Evolutionary conservation across 2,888 invertebrate genomes (phyloP), one percentile per base, ranked within the genome.

Genomic region (Pegoplata infirma): DNA sequence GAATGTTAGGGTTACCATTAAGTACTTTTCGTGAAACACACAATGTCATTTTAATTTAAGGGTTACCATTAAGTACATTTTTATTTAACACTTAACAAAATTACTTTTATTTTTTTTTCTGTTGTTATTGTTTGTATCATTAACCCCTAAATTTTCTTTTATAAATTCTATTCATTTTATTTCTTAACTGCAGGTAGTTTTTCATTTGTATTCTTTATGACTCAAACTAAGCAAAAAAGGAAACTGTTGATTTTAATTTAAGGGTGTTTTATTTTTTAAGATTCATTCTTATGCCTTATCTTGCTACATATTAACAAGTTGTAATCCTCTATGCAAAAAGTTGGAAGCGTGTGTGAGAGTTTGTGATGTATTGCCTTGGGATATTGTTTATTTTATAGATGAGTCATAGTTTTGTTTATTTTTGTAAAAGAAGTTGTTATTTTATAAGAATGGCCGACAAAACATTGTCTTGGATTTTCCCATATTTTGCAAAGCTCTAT

Each of bases 61-160:
- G 28, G 36, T 63, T 63, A 19, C 49, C 36, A 28, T 17, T 49
- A 49, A 49, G 49, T 21, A n/a, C n/a, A n/a, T n/a, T n/a, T 14
- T 14, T 49, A 7, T 63, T 10, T 16, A 17, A 63, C 32, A 32
- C 49, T 64, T 51, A 14, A 53, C 44, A 59, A 63, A 56, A 64
- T 69, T 69, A 53, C 21, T 46, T 23, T n/a, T 53, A 53, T 40
- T 12, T 59, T 28, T 10, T 21, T 1, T 23, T 55, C 12, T 56
- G 19, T 19, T 56, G 56, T 58, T 61, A 25, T 47, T 49, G 14
- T 63, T 63, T 23, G 16, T 36, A 19, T 10, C 16, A 46, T 56
- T 68, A 78, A 73, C 63, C 77, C 68, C 53, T 58, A 77, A 61
- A 67, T 61, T 36, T 71, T 32, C 36, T 59, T 64, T 16, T 44